These are phyloP conservation scores for Quiscalus mexicanus DNA, from an alignment of 2,113 vertebrate genomes.

Conservation along the genomic window DNA sequence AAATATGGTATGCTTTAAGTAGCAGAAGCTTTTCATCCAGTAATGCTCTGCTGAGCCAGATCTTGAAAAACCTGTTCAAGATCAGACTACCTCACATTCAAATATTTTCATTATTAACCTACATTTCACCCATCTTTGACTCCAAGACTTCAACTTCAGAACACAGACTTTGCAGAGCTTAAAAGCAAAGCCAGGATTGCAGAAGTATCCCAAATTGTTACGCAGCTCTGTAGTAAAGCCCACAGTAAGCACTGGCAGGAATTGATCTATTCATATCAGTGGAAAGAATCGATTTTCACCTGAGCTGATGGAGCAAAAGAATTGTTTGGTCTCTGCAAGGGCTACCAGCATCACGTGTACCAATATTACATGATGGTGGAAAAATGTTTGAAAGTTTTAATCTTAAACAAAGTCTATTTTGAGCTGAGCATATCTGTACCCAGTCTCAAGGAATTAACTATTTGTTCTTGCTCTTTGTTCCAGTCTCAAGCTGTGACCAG, in stretches of 20 bases:
- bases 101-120: not conserved
- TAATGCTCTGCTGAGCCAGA: not conserved
- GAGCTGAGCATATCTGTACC: not conserved
- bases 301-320: not conserved
- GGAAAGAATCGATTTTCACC: not conserved
- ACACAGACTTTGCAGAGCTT: not conserved
- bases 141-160: not conserved
- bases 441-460: not conserved
- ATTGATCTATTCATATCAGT: not conserved
- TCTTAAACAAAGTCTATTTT: not conserved
- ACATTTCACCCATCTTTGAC: not conserved
- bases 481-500: not conserved
- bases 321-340: not conserved
- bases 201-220: not conserved
- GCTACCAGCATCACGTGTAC: rapidly evolving
- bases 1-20: not conserved
- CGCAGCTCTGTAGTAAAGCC: rapidly evolving
- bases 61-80: not conserved
- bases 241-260: not conserved
- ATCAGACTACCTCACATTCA: not conserved
- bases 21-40: not conserved
- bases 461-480: not conserved
- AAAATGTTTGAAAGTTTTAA: not conserved
- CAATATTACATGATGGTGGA: not conserved
- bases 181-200: not conserved